These are phyloP conservation scores for Neolamprologus kungweensis DNA, from an alignment of 2,113 vertebrate species.

Conservation along the genomic window DNA sequence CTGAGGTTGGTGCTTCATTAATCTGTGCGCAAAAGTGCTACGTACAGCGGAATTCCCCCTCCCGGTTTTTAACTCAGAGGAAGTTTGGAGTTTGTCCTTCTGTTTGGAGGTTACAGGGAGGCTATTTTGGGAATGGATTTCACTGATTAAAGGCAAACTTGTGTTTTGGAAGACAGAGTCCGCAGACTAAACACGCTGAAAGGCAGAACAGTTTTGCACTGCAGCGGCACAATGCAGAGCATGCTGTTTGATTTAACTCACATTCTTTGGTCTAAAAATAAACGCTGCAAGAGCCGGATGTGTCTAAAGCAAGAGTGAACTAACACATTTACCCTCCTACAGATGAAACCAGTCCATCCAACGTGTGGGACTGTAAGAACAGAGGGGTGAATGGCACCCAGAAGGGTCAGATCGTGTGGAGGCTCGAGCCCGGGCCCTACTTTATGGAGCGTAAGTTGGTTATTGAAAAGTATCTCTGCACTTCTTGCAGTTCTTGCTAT, in stretches of 20 bases:
- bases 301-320: neutral
- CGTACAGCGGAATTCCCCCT: constrained; percentile 45
- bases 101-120: constrained; percentile 32
- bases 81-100: constrained; percentile 53
- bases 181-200: constrained; percentile 27
- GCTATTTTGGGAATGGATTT: constrained; percentile 47
- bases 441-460: constrained; percentile 95
- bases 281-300: neutral
- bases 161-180: constrained; percentile 4
- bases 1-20: constrained; percentile 36
- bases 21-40: constrained; percentile 51
- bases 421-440: constrained; percentile 93
- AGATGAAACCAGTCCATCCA: constrained; percentile 97
- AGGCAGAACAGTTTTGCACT: neutral
- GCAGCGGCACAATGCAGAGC: neutral
- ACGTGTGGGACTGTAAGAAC: constrained; percentile 99
- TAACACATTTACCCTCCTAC: neutral
- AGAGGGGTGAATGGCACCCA: constrained; percentile 95
- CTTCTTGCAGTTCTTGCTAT: neutral
- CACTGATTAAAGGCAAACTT: constrained; percentile 44
- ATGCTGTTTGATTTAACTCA: neutral
- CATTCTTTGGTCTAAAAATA: neutral
- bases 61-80: constrained; percentile 27
- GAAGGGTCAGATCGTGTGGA: constrained; percentile 95
- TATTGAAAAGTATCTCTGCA: neutral